Percentiles rank a stretch among this genome's conserved stretches.
Evolutionary conservation across 2,888 invertebrate genomes (phyloP).

Genomic region (Pyralis farinalis): DNA sequence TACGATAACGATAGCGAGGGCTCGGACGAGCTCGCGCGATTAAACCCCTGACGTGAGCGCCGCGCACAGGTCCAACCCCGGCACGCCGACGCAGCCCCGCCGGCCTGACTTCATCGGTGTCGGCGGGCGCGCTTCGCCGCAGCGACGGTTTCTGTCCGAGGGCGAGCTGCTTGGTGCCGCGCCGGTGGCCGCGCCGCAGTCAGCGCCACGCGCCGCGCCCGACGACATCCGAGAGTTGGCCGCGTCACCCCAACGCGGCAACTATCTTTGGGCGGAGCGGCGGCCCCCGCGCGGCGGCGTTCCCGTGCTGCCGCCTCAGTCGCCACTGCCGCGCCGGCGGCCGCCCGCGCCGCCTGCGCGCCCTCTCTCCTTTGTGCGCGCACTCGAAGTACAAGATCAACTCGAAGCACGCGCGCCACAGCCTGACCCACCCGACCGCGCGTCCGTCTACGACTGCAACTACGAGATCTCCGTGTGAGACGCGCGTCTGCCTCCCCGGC

Average conservation of each 20-base stretch:
- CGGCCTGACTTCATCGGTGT: constrained; percentile 94
- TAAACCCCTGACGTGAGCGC: constrained; percentile 77
- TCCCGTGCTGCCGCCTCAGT: constrained; percentile 88
- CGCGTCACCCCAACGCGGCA: constrained; percentile 89
- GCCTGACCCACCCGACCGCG: constrained; percentile 86
- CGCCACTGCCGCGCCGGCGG: constrained; percentile 50
- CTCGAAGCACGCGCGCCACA: constrained; percentile 87
- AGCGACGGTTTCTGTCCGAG: constrained; percentile 90
- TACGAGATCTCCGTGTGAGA: constrained; percentile 96
- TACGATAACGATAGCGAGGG: constrained; percentile 78
- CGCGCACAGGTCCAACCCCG: constrained; percentile 92
- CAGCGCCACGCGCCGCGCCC: constrained; percentile 35
- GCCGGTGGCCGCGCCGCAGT: constrained; percentile 87
- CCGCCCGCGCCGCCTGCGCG: constrained; percentile 74
- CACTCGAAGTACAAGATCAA: constrained; percentile 93
- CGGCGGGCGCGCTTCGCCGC: constrained; percentile 83
- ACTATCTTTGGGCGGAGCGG: constrained; percentile 77
- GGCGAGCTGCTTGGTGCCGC: constrained; percentile 89
- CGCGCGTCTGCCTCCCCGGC: constrained; percentile 9
- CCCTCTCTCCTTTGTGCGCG: constrained; percentile 94
- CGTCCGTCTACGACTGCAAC: constrained; percentile 96
- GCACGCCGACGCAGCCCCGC: constrained; percentile 94
- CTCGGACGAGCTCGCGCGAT: constrained; percentile 79
- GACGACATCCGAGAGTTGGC: constrained; percentile 94
- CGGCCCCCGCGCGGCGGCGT: constrained; percentile 59